These are phyloP conservation scores for Periplaneta americana DNA, from an alignment of 1,140 invertebrate genomes.

Conservation along the genomic window DNA sequence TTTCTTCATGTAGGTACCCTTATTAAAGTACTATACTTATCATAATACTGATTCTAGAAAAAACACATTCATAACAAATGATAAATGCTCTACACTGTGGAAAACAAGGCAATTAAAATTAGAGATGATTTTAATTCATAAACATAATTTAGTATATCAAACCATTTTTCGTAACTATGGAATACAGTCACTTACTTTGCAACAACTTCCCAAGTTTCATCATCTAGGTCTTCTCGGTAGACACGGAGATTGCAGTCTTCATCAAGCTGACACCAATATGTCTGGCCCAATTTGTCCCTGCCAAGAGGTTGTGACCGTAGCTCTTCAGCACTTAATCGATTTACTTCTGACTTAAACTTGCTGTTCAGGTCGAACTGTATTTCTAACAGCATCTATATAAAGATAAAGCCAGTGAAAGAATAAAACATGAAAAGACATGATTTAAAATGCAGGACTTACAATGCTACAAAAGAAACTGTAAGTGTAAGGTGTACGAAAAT, in stretches of 20 bases:
- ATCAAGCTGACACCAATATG: conserved; percentile 92
- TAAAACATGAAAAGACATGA: too few relatives aligned
- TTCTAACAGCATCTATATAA: conserved; percentile 76
- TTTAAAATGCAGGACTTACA: too few relatives aligned
- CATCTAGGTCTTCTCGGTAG: conserved; percentile 91
- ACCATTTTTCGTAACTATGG: background rate
- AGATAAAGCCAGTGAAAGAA: too few relatives aligned
- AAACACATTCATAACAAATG: too few relatives aligned
- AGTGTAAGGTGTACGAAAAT: too few relatives aligned
- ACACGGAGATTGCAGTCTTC: conserved; percentile 82
- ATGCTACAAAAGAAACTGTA: too few relatives aligned
- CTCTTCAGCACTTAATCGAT: conserved; percentile 70
- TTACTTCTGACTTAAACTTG: conserved; percentile 90
- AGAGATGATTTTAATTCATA: too few relatives aligned
- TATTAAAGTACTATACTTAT: too few relatives aligned
- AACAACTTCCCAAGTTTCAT: conserved; percentile 91
- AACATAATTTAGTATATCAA: background rate
- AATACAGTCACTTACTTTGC: conserved; percentile 58
- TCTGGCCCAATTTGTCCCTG: conserved; percentile 78
- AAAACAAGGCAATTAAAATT: too few relatives aligned
- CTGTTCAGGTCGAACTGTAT: conserved; percentile 90
- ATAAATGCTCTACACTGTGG: too few relatives aligned
- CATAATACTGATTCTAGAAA: background rate
- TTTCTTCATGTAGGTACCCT: too few relatives aligned
- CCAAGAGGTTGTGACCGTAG: conserved; percentile 84